Conservation (phyloP, 2,113 vertebrate species). For the Corydoras maculifer region DNA sequence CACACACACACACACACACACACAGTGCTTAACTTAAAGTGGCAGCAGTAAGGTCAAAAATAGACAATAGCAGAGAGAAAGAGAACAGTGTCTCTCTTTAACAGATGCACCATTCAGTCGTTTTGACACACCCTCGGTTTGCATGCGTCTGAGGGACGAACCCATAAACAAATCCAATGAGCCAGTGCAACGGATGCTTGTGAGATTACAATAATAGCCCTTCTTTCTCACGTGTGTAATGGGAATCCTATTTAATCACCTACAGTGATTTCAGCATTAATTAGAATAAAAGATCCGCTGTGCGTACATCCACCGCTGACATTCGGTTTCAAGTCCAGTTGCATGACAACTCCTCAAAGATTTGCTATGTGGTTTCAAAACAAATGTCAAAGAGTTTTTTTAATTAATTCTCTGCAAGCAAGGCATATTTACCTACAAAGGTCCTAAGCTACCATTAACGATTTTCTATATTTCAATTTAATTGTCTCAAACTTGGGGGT, state of each 20-base stretch:
- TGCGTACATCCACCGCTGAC: too few relatives aligned
- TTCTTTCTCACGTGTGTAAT: slow-evolving; percentile 4
- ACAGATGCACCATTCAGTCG: slow-evolving; percentile 42
- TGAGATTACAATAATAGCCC: slow-evolving; percentile 15
- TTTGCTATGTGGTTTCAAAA: too few relatives aligned
- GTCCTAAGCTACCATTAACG: slow-evolving; percentile 15
- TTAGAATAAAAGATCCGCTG: too few relatives aligned
- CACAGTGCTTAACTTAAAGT: slow-evolving; percentile 29
- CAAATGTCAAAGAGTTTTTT: too few relatives aligned
- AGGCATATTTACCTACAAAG: neutral
- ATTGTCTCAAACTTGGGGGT: neutral
- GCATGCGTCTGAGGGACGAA: slow-evolving; percentile 42
- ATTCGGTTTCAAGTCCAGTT: too few relatives aligned
- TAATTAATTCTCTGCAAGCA: neutral
- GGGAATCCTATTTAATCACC: neutral
- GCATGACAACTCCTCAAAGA: too few relatives aligned
- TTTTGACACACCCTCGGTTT: slow-evolving; percentile 40
- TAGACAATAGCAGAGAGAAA: slow-evolving; percentile 39
- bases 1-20: neutral
- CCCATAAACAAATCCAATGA: slow-evolving; percentile 43
- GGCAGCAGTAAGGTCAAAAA: slow-evolving; percentile 39
- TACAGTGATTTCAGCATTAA: too few relatives aligned
- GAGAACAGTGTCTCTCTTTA: slow-evolving; percentile 32
- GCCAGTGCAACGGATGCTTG: slow-evolving; percentile 16
- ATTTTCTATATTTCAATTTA: slow-evolving; percentile 6